A percentile compares a stretch with the other conserved stretches of the same genome.
Evolutionary conservation across 2,113 vertebrate genomes (phyloP).

Genomic region (Indicator maculatus): DNA sequence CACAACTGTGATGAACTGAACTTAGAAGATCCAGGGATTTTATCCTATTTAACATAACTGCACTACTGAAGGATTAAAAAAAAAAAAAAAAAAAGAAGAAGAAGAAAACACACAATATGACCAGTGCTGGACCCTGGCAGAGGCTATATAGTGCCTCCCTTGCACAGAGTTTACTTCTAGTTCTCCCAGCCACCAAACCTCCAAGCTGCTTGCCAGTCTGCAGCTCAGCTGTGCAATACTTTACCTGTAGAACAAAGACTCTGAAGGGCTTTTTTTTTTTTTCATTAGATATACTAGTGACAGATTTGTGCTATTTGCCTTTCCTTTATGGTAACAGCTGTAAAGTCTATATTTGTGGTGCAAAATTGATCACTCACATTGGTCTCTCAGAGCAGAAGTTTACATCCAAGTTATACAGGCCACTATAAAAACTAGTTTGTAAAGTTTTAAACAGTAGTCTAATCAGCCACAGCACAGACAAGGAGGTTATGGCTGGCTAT

Average conservation of each 20-base stretch:
- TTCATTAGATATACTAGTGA: not conserved
- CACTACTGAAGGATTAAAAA: not conserved
- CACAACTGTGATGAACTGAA: not conserved
- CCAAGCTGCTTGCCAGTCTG: not conserved
- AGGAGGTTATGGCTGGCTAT: not conserved
- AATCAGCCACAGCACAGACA: not conserved
- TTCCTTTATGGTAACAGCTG: not conserved
- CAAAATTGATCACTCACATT: not conserved
- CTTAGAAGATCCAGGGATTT: not conserved
- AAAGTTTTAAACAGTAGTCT: not conserved
- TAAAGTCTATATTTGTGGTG: not conserved
- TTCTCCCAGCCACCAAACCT: not conserved
- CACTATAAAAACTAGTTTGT: not conserved
- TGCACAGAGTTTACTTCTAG: not conserved
- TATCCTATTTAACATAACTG: not conserved
- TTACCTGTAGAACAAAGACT: not conserved
- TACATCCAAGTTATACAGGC: not conserved
- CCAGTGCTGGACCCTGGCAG: not conserved
- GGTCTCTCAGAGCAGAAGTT: not conserved
- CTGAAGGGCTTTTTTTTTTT: not conserved
- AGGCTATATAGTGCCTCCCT: not conserved
- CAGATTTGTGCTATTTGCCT: not conserved
- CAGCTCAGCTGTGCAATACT: not conserved
- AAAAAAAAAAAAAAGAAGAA: not conserved
- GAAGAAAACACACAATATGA: not conserved